Evolutionary conservation across 1,140 invertebrate genomes (phyloP), one percentile per base, ranked within the genome.

Genomic region (Ganaspis sp.): DNA sequence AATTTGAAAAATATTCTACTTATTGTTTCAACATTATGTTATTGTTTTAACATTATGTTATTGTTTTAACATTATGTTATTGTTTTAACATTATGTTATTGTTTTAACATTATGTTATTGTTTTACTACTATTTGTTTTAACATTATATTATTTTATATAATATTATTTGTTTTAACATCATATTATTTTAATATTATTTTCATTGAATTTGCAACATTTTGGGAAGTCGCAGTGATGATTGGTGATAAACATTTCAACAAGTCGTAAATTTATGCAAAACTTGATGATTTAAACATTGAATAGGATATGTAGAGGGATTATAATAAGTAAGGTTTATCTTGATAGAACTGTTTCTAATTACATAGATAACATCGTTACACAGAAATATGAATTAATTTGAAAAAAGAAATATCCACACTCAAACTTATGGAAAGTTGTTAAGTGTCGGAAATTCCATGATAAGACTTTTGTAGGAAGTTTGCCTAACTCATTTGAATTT

Each of bases 401-500:
- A 6, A 1, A 64, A 64, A 29, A 64, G 58, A 34, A 64, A 34
- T 64, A 64, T 11, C 58, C 23, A 29, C 58, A 8, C n/a, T 17
- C 19, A 15, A 21, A 64, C 4, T 58, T 15, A 58, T 58, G 21
- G 29, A 64, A 34, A 34, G 23, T 64, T 64, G 23, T 64, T 29
- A 64, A 64, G 23, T 64, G 54, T 26, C 58, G 58, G 58, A 64
- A 29, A 64, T 64, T 64, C 26, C 12, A 26, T n/a, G 23, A n/a
- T 29, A 29, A 21, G 23, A 15, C 17, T 49, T 64, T 64, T 9
- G 53, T 29, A 64, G 58, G 58, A 64, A 64, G 58, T 64, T 64
- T n/a, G 58, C 26, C 58, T n/a, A 64, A 29, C 58, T 64, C 58
- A 64, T 64, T 64, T 64, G 23, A 64, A 64, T 64, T 64, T 64